Conservation (phyloP, 2,113 vertebrate species). For the Pionites leucogaster region DNA sequence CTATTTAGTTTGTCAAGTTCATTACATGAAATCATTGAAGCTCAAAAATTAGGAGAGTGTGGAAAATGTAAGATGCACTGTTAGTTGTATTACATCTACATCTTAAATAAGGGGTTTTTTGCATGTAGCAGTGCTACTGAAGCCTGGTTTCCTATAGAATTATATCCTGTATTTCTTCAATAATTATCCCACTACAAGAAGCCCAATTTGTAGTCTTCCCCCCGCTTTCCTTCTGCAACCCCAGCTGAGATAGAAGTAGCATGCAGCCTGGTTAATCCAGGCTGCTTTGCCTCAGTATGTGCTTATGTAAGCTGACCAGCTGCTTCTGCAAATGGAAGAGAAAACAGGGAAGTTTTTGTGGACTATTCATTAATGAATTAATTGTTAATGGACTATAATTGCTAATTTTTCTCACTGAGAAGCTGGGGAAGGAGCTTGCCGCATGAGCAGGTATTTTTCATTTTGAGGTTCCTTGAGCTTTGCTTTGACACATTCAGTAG, state of each 20-base stretch:
- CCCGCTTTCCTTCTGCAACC: neutral
- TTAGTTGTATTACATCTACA: too few species aligned
- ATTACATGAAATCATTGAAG: neutral
- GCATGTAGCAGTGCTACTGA: neutral
- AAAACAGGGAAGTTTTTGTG: neutral
- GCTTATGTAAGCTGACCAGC: neutral
- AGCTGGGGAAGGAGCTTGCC: neutral
- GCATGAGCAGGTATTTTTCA: neutral
- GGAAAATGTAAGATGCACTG: too few species aligned
- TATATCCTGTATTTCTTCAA: neutral
- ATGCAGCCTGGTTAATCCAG: neutral
- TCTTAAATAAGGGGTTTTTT: neutral
- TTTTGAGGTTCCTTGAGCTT: neutral
- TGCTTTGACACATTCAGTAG: neutral
- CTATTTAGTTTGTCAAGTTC: neutral
- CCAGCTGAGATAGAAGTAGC: neutral
- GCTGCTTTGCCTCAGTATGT: neutral
- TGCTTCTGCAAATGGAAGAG: neutral
- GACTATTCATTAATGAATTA: neutral
- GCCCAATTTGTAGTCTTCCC: neutral
- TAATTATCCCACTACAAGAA: neutral
- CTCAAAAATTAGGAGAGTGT: neutral
- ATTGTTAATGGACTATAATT: neutral
- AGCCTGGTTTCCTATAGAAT: neutral
- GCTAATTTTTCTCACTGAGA: neutral